These are phyloP conservation scores for Zeuzera pyrina DNA, from an alignment of 2,888 invertebrate species.

Conservation along the genomic window DNA sequence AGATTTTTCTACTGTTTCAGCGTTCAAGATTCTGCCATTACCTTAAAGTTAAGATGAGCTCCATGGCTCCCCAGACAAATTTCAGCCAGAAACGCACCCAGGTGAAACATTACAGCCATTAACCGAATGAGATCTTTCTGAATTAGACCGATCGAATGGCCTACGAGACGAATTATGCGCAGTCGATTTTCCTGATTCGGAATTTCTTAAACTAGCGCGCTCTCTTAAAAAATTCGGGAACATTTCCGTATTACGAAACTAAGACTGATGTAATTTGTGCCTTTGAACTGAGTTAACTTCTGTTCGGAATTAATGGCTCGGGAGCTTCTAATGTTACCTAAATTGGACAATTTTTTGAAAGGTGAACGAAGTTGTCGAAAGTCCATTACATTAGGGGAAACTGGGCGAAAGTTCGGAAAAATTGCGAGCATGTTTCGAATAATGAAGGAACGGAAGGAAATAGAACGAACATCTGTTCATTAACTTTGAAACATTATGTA, in stretches of 20 bases:
- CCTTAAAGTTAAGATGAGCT: not conserved
- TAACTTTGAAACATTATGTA: no score
- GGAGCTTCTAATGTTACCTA: conserved; percentile 30
- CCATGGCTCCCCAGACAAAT: conserved; percentile 27
- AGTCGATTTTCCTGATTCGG: conserved; percentile 37
- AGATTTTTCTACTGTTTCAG: no score
- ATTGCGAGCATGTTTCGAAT: conserved; percentile 28
- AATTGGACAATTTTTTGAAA: conserved; percentile 31
- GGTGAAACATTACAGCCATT: conserved; percentile 54
- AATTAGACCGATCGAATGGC: conserved; percentile 53
- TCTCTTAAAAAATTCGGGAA: conserved; percentile 40
- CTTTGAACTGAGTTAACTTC: conserved; percentile 35
- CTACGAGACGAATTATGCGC: conserved; percentile 38
- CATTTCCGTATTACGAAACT: conserved; percentile 42
- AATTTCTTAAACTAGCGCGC: conserved; percentile 29
- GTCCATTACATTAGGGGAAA: conserved; percentile 7
- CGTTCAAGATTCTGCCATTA: not conserved
- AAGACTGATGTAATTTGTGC: conserved; percentile 53
- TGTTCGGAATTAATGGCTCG: conserved; percentile 46
- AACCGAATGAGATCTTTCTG: conserved; percentile 40
- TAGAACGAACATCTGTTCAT: conserved; percentile 14
- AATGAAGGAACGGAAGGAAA: conserved; percentile 25
- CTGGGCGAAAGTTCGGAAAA: conserved; percentile 5
- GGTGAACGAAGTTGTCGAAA: conserved; percentile 15
- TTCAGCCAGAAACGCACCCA: conserved; percentile 35